Evolutionary conservation across 2,797 vertebrate species (phyloP).

Genomic region (Amniataba percoides): DNA sequence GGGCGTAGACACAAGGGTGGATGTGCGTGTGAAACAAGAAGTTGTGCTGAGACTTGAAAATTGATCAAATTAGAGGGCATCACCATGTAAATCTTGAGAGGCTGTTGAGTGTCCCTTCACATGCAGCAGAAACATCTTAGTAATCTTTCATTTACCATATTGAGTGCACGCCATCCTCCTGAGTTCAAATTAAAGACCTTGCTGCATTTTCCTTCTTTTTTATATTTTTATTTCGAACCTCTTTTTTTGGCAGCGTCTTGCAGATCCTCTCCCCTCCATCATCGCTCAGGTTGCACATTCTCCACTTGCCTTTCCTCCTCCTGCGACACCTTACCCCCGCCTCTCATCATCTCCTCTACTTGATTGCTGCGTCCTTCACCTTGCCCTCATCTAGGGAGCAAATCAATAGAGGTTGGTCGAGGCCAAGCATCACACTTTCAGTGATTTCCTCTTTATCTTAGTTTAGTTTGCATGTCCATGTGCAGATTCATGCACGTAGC

Average conservation of each 20-base stretch:
- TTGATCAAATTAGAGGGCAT: conserved; percentile 5
- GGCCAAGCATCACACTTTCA: conserved; percentile 63
- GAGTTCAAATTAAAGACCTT: conserved; percentile 6
- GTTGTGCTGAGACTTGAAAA: conserved; percentile 42
- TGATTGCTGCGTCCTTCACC: conserved; percentile 74
- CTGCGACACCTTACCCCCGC: conserved; percentile 44
- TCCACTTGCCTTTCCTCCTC: conserved; percentile 28
- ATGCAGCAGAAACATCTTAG: neutral
- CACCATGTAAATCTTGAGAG: conserved; percentile 33
- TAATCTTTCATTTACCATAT: conserved; percentile 7
- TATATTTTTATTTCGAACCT: neutral
- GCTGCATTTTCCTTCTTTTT: conserved; percentile 7
- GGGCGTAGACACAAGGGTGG: conserved; percentile 60
- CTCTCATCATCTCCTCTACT: conserved; percentile 53
- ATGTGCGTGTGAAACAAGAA: conserved; percentile 50
- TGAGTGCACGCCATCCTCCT: neutral
- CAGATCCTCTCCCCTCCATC: neutral
- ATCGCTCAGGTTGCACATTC: conserved; percentile 18
- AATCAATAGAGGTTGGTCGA: conserved; percentile 77
- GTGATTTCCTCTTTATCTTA: conserved; percentile 59
- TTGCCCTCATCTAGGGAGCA: conserved; percentile 64
- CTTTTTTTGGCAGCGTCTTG: neutral
- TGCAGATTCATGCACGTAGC: conserved; percentile 27
- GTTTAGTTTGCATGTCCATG: conserved; percentile 54
- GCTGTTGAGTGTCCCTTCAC: conserved; percentile 12